A percentile compares a stretch with the other conserved stretches of the same genome.
Evolutionary conservation across 2,888 invertebrate species (phyloP).

Genomic region (Sarcophaga rosellei): DNA sequence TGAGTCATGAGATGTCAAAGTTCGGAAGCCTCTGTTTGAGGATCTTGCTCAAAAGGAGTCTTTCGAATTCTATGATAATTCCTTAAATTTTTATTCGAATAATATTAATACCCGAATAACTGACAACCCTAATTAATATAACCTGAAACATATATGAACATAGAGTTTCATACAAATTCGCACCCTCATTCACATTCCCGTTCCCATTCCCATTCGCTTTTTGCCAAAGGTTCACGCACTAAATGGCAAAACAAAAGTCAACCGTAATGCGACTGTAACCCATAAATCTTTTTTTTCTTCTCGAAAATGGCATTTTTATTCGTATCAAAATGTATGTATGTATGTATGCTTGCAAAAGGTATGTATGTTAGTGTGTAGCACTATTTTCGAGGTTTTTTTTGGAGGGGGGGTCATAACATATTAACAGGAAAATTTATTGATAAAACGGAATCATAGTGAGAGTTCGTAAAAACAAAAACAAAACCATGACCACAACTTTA

Average conservation of each 20-base stretch:
- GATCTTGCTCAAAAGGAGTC: too few relatives aligned
- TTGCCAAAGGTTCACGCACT: slow-evolving; percentile 51
- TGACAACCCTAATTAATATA: too few relatives aligned
- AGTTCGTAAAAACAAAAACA: not conserved
- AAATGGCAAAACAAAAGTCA: slow-evolving; percentile 51
- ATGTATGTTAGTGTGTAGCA: slow-evolving; percentile 10
- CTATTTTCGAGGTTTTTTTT: not conserved
- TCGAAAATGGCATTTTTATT: slow-evolving; percentile 27
- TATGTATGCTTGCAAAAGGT: not conserved
- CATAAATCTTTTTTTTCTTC: slow-evolving; percentile 48
- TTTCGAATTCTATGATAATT: too few relatives aligned
- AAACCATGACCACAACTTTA: slow-evolving; percentile 8
- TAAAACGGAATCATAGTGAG: not conserved
- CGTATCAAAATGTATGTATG: slow-evolving; percentile 6
- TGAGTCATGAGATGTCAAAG: too few relatives aligned
- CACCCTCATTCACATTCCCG: not conserved
- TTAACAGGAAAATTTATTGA: slow-evolving; percentile 3
- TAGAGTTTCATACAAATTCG: not conserved
- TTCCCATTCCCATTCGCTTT: not conserved
- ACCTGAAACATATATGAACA: too few relatives aligned
- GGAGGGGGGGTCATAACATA: not conserved
- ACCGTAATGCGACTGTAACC: slow-evolving; percentile 48
- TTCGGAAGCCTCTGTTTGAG: too few relatives aligned
- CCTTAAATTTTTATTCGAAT: too few relatives aligned
- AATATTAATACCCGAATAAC: too few relatives aligned